Evolutionary conservation across 2,888 invertebrate species (phyloP).

Genomic region (Nebria brevicollis): DNA sequence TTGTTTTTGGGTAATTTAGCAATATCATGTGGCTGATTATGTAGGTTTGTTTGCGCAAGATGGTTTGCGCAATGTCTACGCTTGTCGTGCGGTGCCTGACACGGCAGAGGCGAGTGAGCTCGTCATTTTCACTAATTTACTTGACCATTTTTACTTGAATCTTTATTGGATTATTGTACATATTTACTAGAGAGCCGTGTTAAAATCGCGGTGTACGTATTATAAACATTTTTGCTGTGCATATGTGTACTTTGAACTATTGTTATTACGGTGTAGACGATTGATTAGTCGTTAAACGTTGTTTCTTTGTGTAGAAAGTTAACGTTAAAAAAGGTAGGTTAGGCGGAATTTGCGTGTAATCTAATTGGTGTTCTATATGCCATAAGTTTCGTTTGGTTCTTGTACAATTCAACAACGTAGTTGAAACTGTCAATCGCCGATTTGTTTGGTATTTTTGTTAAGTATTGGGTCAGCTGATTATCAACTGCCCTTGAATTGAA

Average conservation of each 20-base stretch:
- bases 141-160: conserved; percentile 44
- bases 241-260: conserved; percentile 43
- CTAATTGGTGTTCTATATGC: conserved; percentile 60
- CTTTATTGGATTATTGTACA: conserved; percentile 43
- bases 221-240: conserved; percentile 11
- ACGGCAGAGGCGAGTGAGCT: conserved; percentile 42
- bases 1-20: conserved; percentile 18
- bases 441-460: conserved; percentile 42
- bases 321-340: conserved; percentile 59
- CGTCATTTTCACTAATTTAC: conserved; percentile 44
- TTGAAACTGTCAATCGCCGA: conserved; percentile 33
- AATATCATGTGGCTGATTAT: conserved; percentile 34
- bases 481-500: conserved; percentile 44
- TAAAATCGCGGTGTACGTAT: conserved; percentile 42
- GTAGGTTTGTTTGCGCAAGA: conserved; percentile 29
- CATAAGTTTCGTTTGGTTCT: conserved; percentile 51
- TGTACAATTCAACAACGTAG: conserved; percentile 27
- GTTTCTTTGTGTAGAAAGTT: conserved; percentile 46
- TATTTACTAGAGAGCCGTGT: conserved; percentile 36
- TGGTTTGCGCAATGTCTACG: conserved; percentile 37
- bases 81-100: conserved; percentile 42
- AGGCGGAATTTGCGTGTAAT: conserved; percentile 55
- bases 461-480: conserved; percentile 44
- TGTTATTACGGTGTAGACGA: conserved; percentile 34
- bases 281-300: conserved; percentile 43